Conservation (phyloP, 2,888 invertebrate species). For the Saturnia japonica region DNA sequence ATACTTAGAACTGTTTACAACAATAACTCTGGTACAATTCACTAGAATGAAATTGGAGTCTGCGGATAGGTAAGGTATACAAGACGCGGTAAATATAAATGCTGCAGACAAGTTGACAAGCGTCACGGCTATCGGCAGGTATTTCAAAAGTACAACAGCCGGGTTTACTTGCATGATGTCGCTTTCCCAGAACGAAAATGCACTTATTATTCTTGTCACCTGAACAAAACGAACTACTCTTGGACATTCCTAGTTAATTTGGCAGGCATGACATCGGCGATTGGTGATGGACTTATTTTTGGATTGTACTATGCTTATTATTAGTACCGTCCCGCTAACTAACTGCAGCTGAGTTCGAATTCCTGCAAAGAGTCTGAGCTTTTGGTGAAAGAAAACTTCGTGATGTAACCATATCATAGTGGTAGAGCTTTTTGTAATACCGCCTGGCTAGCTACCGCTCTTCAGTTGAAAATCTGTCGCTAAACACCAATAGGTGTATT, state of each 20-base stretch:
- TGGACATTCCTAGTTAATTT: not conserved
- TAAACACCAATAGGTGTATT: too few species aligned
- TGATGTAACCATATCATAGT: too few species aligned
- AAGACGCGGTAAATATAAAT: conserved; percentile 59
- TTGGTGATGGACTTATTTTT: too few species aligned
- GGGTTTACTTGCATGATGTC: conserved; percentile 69
- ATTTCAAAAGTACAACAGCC: conserved; percentile 63
- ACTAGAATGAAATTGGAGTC: conserved; percentile 43
- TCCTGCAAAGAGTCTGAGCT: too few species aligned
- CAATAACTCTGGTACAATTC: conserved; percentile 56
- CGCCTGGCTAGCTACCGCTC: too few species aligned
- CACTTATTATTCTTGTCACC: conserved; percentile 66
- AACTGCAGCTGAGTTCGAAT: too few species aligned
- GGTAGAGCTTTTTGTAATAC: too few species aligned
- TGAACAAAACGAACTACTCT: conserved; percentile 36
- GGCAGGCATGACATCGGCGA: not conserved
- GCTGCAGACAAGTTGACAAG: conserved; percentile 67
- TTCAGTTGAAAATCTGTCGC: too few species aligned
- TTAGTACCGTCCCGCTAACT: too few species aligned
- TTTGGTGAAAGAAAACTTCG: too few species aligned
- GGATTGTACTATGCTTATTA: too few species aligned
- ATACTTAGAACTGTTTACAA: conserved; percentile 37
- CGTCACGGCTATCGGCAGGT: conserved; percentile 63
- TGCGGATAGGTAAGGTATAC: conserved; percentile 41
- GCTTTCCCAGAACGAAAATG: conserved; percentile 67